phyloP scores from a whole-genome alignment of 2,113 vertebrate genomes.

The Fukomys damarensis region DNA sequence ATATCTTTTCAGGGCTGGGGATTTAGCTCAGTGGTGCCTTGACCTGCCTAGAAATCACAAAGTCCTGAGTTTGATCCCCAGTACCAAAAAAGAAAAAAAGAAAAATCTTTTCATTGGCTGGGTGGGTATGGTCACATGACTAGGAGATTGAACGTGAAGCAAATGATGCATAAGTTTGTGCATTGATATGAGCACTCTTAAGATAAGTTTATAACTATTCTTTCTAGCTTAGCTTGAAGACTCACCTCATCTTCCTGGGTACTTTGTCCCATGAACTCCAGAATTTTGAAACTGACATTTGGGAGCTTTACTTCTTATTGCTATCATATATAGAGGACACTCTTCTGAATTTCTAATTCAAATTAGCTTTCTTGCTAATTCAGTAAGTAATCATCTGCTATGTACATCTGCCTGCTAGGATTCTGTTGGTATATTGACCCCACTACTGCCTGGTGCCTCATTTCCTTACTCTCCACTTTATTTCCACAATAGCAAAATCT shows the following conservation, averaged over 20 bases:
- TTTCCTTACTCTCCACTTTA: not conserved
- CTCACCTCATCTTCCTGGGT: not conserved
- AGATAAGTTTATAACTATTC: not conserved
- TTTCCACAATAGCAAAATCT: not conserved
- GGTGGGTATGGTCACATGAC: fast-evolving
- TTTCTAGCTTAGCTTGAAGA: not conserved
- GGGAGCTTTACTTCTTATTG: not conserved
- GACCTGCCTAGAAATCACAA: too few species aligned
- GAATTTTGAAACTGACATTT: not conserved
- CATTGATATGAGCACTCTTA: not conserved
- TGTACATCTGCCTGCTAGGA: not conserved
- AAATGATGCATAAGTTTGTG: not conserved
- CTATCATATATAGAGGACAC: not conserved
- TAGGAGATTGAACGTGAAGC: not conserved
- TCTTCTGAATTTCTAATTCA: not conserved
- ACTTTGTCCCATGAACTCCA: fast-evolving
- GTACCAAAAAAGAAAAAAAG: too few species aligned
- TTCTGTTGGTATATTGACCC: not conserved
- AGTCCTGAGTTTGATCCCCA: too few species aligned
- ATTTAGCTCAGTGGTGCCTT: too few species aligned
- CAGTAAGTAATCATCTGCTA: not conserved
- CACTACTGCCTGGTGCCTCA: not conserved
- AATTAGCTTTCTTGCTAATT: not conserved
- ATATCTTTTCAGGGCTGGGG: too few species aligned
- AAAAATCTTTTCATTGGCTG: not conserved